Evolutionary conservation across 2,113 vertebrate species (phyloP).

Genomic region (Noctilio leporinus): DNA sequence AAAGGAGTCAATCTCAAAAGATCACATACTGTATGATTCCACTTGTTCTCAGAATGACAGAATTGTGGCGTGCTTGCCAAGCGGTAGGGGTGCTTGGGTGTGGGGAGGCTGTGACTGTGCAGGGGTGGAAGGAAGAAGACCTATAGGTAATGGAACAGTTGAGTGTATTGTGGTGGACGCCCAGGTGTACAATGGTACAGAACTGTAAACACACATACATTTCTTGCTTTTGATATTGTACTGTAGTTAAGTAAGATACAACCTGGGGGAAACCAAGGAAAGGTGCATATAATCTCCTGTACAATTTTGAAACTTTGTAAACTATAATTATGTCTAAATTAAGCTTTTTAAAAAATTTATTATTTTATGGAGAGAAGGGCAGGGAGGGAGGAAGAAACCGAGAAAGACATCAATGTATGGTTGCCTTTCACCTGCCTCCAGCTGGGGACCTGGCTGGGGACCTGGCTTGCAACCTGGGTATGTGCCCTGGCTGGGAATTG

Average conservation of each 20-base stretch:
- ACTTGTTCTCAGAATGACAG: background rate
- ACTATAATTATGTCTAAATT: background rate
- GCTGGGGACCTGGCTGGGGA: too few species aligned
- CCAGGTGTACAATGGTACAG: background rate
- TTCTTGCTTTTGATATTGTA: background rate
- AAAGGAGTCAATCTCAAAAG: background rate
- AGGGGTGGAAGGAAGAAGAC: background rate
- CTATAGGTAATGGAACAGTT: background rate
- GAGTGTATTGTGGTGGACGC: background rate
- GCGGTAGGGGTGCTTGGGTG: background rate
- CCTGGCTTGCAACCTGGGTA: too few species aligned
- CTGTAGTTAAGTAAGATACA: background rate
- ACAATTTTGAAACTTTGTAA: background rate
- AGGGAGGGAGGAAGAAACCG: too few species aligned
- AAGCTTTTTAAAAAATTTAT: background rate
- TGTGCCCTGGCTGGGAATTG: too few species aligned
- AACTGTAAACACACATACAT: background rate
- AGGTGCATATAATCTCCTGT: background rate
- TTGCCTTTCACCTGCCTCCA: too few species aligned
- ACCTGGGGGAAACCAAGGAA: background rate
- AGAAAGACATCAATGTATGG: too few species aligned
- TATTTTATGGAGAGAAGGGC: too few species aligned
- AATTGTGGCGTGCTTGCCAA: background rate
- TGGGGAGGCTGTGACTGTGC: background rate
- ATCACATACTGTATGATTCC: background rate